phyloP scores from a whole-genome alignment of 1,140 invertebrate genomes.

The Zaprionus davidi region DNA sequence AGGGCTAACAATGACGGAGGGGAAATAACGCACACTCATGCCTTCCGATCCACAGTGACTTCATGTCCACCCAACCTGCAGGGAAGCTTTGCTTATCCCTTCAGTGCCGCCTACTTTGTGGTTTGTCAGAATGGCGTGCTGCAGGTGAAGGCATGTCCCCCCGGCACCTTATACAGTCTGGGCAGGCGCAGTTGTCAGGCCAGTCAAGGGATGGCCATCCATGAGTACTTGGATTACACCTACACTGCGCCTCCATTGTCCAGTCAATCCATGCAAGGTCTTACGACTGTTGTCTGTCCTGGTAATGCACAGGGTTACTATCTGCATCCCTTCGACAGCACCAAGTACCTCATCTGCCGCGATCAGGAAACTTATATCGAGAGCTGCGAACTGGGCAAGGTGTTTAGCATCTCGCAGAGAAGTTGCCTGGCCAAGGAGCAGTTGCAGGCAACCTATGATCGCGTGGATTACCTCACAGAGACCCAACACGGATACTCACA shows the following conservation, averaged over 20 bases:
- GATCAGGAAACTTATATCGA: slow-evolving; percentile 86
- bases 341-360: slow-evolving; percentile 88
- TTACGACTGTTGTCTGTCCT: slow-evolving; percentile 57
- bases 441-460: slow-evolving; percentile 54
- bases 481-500: slow-evolving; percentile 54
- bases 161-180: slow-evolving; percentile 62
- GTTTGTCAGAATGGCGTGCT: slow-evolving; percentile 58
- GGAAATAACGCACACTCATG: background rate
- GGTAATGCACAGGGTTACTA: slow-evolving; percentile 84
- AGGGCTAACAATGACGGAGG: background rate
- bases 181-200: slow-evolving; percentile 41
- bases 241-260: slow-evolving; percentile 19
- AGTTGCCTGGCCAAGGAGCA: slow-evolving; percentile 50
- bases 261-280: slow-evolving; percentile 46
- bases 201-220: slow-evolving; percentile 21
- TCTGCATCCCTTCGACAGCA: slow-evolving; percentile 87
- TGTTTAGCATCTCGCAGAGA: slow-evolving; percentile 69
- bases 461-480: slow-evolving; percentile 57
- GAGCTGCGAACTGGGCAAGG: slow-evolving; percentile 85
- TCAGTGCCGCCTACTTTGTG: slow-evolving; percentile 64
- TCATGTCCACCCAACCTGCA: slow-evolving; percentile 49
- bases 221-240: slow-evolving; percentile 55
- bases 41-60: slow-evolving; percentile 34
- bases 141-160: slow-evolving; percentile 52
- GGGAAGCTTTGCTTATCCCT: slow-evolving; percentile 68